Percentiles rank a stretch among this genome's conserved stretches.
Evolutionary conservation across 2,113 vertebrate genomes (phyloP).

Genomic region (Pseudopodoces humilis): DNA sequence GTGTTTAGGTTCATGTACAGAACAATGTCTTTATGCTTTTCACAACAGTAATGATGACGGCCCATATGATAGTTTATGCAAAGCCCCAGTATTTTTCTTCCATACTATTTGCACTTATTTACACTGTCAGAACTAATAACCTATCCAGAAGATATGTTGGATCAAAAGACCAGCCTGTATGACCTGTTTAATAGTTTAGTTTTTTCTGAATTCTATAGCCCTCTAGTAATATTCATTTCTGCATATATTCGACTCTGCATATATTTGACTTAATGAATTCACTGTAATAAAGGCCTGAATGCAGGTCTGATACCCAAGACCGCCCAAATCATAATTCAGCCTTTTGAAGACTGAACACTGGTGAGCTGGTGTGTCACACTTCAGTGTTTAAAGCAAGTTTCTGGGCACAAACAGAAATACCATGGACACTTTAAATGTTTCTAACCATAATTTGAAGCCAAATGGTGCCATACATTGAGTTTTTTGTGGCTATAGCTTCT

Average conservation of each 20-base stretch:
- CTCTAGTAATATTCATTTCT: neutral
- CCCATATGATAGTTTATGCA: accelerated
- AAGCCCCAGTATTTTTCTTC: neutral
- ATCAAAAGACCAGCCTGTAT: neutral
- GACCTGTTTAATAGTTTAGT: neutral
- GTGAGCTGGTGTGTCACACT: neutral
- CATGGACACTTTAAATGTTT: neutral
- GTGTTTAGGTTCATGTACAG: neutral
- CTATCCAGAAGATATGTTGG: neutral
- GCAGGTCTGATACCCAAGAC: neutral
- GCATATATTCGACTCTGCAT: neutral
- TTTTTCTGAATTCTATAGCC: neutral
- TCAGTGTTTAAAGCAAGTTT: neutral
- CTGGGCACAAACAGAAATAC: neutral
- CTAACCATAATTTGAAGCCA: neutral
- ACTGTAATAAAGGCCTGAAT: neutral
- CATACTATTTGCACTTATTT: neutral
- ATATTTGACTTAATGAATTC: neutral
- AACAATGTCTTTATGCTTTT: neutral
- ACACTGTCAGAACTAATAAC: neutral
- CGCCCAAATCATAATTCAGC: neutral
- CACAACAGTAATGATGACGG: neutral
- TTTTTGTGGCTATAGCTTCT: neutral
- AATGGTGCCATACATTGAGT: neutral
- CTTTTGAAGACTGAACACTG: neutral